Conservation (phyloP, 2,888 invertebrate genomes). For the Stegana nigrithorax region DNA sequence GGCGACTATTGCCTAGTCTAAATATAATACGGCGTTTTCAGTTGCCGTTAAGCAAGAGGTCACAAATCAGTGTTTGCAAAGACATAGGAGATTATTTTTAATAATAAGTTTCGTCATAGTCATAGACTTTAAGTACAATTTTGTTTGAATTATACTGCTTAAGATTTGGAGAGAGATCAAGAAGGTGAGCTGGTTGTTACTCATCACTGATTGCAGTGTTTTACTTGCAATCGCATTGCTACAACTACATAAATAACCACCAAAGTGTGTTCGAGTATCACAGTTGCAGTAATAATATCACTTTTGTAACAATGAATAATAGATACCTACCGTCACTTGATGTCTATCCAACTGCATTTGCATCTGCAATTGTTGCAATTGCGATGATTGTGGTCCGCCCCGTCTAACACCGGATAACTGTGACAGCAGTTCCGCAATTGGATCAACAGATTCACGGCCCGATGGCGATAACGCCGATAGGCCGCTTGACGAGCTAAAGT, state of each 20-base stretch:
- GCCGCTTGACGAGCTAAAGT: constrained; percentile 90
- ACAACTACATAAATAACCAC: background rate
- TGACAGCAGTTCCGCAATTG: constrained; percentile 94
- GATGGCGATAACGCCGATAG: constrained; percentile 87
- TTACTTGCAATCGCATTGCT: too few relatives aligned
- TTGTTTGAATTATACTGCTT: too few relatives aligned
- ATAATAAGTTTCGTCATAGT: too few relatives aligned
- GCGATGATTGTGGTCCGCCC: constrained; percentile 76
- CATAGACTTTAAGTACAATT: too few relatives aligned
- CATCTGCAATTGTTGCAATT: constrained; percentile 95
- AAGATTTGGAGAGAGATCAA: too few relatives aligned
- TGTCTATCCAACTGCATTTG: constrained; percentile 91
- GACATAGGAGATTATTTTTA: too few relatives aligned
- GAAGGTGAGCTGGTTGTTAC: too few relatives aligned
- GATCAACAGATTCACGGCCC: constrained; percentile 93
- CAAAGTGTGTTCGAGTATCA: constrained; percentile 5
- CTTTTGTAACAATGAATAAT: background rate
- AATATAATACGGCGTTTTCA: too few relatives aligned
- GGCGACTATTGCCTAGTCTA: constrained; percentile 2
- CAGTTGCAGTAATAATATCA: too few relatives aligned
- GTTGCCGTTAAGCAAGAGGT: too few relatives aligned
- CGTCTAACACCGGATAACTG: constrained; percentile 93
- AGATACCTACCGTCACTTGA: constrained; percentile 76
- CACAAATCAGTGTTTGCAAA: too few relatives aligned
- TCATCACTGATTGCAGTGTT: too few relatives aligned